Percentiles rank a stretch among this genome's conserved stretches.
phyloP scores from a whole-genome alignment of 2,888 invertebrate species.

The Tortrix viridana region DNA sequence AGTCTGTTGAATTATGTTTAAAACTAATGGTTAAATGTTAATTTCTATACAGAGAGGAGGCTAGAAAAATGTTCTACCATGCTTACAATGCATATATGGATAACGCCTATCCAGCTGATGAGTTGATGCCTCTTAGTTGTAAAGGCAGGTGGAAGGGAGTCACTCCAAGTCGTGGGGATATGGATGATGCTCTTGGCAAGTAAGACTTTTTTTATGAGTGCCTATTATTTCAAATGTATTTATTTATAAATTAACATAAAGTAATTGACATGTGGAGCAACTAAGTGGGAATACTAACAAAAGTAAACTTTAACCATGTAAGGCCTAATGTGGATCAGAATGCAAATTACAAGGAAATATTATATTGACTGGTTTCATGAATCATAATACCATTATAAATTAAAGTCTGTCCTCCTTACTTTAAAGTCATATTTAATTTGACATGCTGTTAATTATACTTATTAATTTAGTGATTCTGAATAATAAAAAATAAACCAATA shows the following conservation, averaged over 20 bases:
- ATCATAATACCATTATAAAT: not conserved
- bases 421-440: not conserved
- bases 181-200: constrained; percentile 99
- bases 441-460: not conserved
- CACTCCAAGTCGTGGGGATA: constrained; percentile 96
- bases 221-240: not conserved
- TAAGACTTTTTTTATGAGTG: constrained; percentile 77
- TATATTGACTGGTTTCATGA: too few relatives aligned
- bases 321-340: too few relatives aligned
- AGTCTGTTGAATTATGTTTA: not conserved
- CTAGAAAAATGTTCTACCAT: constrained; percentile 98
- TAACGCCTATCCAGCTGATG: constrained; percentile 99
- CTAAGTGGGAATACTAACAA: too few relatives aligned
- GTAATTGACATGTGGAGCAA: too few relatives aligned
- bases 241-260: too few relatives aligned
- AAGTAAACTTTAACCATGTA: too few relatives aligned
- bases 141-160: constrained; percentile 95
- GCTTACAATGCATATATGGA: constrained; percentile 98
- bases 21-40: constrained; percentile 2
- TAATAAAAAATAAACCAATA: too few relatives aligned
- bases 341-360: too few relatives aligned
- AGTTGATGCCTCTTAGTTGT: constrained; percentile 98
- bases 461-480: too few relatives aligned
- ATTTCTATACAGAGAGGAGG: constrained; percentile 89
- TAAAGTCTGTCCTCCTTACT: not conserved